Evolutionary conservation across 2,113 vertebrate species (phyloP).

Genomic region (Sapajus apella): DNA sequence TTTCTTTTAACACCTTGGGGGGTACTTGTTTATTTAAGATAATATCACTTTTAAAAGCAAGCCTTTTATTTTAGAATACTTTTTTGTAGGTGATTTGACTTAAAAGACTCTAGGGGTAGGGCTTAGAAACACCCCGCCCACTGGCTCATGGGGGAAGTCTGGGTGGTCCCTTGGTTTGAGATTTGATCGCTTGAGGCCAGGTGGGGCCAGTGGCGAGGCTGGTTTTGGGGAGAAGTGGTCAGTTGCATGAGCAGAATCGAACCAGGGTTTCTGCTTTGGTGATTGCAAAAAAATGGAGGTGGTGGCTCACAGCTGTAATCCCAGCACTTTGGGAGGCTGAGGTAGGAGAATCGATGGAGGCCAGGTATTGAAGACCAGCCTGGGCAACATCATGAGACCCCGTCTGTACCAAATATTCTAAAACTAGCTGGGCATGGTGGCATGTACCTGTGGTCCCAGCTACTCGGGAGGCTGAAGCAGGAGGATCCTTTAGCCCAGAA

Average conservation of each 20-base stretch:
- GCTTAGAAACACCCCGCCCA: background rate
- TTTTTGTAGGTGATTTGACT: background rate
- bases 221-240: fast-evolving
- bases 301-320: no score
- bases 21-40: background rate
- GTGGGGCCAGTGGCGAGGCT: fast-evolving
- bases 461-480: no score
- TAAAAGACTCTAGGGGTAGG: background rate
- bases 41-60: background rate
- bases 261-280: background rate
- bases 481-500: no score
- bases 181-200: background rate
- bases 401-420: no score
- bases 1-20: background rate
- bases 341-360: no score
- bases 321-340: no score
- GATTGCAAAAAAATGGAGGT: background rate
- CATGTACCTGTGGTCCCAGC: no score
- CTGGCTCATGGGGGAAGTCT: fast-evolving
- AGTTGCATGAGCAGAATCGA: background rate
- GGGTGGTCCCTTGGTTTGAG: fast-evolving
- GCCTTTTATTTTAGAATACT: background rate
- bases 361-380: no score
- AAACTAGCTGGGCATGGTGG: no score
- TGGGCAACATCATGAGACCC: no score